Evolutionary conservation across 2,888 invertebrate species (phyloP).

Genomic region (Drosophila demipolita): DNA sequence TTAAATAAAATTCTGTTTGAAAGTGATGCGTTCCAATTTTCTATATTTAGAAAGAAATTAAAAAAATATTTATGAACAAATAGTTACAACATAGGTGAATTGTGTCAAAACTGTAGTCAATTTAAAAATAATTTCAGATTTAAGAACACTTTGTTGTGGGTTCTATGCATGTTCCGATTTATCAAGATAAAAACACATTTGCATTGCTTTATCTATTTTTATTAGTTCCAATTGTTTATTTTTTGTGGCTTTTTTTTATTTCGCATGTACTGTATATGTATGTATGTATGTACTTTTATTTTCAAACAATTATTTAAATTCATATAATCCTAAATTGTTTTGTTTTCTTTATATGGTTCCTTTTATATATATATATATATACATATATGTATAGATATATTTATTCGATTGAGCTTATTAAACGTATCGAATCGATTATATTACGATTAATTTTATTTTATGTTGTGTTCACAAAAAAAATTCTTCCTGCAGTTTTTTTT

Average conservation of each 20-base stretch:
- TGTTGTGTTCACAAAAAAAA: slow-evolving; percentile 27
- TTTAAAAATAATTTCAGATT: neutral
- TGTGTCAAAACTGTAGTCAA: neutral
- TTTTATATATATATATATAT: slow-evolving; percentile 1
- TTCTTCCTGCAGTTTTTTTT: slow-evolving; percentile 24
- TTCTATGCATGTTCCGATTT: neutral
- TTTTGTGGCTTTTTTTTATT: slow-evolving; percentile 11
- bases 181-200: slow-evolving; percentile 17
- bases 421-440: slow-evolving; percentile 13
- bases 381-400: neutral
- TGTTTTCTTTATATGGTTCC: slow-evolving; percentile 13
- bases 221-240: slow-evolving; percentile 42
- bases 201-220: slow-evolving; percentile 27
- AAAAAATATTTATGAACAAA: neutral
- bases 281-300: slow-evolving; percentile 18
- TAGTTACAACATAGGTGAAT: neutral
- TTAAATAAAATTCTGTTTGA: slow-evolving; percentile 8
- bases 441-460: slow-evolving; percentile 4
- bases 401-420: slow-evolving; percentile 36
- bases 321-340: slow-evolving; percentile 27
- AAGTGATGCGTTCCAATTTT: neutral
- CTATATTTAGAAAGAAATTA: neutral
- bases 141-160: neutral
- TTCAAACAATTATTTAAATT: slow-evolving; percentile 30
- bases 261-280: slow-evolving; percentile 29